Base-by-base conservation (phyloP, 2,888 invertebrate species). In the Xanthia togata region DNA sequence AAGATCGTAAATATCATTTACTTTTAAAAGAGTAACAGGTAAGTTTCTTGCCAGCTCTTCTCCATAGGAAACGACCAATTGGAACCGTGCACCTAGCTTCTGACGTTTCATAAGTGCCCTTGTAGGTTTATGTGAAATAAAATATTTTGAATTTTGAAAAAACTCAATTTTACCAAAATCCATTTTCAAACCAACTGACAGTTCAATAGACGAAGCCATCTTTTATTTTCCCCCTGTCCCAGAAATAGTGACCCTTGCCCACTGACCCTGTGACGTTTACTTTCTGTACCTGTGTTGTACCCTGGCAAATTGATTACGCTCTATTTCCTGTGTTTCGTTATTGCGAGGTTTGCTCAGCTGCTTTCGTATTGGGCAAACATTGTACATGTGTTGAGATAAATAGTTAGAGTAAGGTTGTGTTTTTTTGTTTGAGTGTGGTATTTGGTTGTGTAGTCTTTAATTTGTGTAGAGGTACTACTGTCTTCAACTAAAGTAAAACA, bases 221-320 rank as follows among this genome's bases (percentile, higher is more conserved):
- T 79, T 80, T 74, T 79, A 73, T 78, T 79, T 81, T 70, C 63
- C 75, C 68, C 60, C 23, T 38, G 41, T 64, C 35, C 81, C 67
- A 65, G 69, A 85, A 76, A 78, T 74, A 78, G 78, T 73, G 78
- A 78, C 74, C 81, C 78, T 65, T 81, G 60, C 76, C 44, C 62
- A 55, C 53, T 85, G 85, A 87, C 81, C 81, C 73, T 26, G 79
- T 76, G 81, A 85, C 79, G 78, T 87, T 79, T 74, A 79, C 85
- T 83, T 84, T 71, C 38, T 73, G 59, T 79, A 59, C 35, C 47
- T 47, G 12, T 78, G 57, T 35, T 73, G 63, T 74, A 26, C 26
- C 65, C 83, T 64, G 53, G 64, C 55, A 84, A 86, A 87, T 85
- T 85, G 81, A 85, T 83, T 85, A 84, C 81, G 73, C 80, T 70